A percentile compares a stretch with the other conserved stretches of the same genome.
Conservation (phyloP, 2,888 invertebrate genomes). For the Sarcophaga carnaria region DNA sequence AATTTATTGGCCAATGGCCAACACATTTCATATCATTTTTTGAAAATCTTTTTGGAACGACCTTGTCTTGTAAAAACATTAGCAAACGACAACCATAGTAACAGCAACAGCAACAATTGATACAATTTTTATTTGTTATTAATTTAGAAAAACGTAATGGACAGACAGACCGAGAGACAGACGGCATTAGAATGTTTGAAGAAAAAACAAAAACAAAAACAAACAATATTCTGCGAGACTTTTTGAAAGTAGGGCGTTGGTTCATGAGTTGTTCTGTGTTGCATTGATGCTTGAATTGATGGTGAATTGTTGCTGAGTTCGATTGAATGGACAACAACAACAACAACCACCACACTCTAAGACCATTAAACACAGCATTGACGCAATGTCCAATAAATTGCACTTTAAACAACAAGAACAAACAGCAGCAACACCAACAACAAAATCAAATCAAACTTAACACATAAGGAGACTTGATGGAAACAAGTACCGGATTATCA, state of each 20-base stretch:
- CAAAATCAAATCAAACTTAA: constrained; percentile 44
- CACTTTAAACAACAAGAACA: constrained; percentile 32
- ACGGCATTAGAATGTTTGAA: constrained; percentile 34
- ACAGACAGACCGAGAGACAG: background rate
- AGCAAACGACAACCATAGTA: constrained; percentile 8
- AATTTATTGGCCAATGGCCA: constrained; percentile 18
- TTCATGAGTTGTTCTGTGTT: constrained; percentile 34
- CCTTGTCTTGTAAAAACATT: constrained; percentile 52
- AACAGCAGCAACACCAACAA: background rate
- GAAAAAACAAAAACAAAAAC: constrained; percentile 48
- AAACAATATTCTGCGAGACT: constrained; percentile 10
- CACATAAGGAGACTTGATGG: constrained; percentile 68
- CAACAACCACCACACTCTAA: background rate
- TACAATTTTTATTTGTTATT: constrained; percentile 38
- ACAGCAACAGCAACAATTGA: constrained; percentile 2
- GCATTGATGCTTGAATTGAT: background rate
- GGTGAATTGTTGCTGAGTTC: constrained; percentile 29
- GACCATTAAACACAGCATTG: background rate
- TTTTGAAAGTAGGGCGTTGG: constrained; percentile 69
- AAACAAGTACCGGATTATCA: constrained; percentile 62
- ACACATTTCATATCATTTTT: constrained; percentile 23
- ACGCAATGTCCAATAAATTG: constrained; percentile 63
- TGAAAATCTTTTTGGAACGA: constrained; percentile 61
- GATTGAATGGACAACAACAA: constrained; percentile 26
- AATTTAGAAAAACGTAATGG: constrained; percentile 39